Base-by-base conservation (phyloP, 2,888 invertebrate genomes). In the Escarpia spicata region DNA sequence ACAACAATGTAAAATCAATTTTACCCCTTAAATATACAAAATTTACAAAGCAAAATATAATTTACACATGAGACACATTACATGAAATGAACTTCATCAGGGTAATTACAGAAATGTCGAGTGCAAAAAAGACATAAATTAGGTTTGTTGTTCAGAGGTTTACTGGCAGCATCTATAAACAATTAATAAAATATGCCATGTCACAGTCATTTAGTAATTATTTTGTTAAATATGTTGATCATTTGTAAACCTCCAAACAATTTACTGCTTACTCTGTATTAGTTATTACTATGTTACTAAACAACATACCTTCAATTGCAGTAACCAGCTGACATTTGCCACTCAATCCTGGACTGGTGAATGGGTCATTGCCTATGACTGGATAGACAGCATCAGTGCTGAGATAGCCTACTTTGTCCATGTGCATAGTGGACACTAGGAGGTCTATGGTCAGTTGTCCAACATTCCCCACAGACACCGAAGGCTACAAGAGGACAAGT, bases 381-480 rank as follows among this genome's bases (percentile, higher is more conserved):
- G 98, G 98, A 94, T 98, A 97, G 58, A 98, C 97, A 89, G 98
- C 98, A 90, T 97, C 97, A 96, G 98, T 98, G 96, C 98, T 97
- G 15, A 98, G 96, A 93, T 97, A 97, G 19, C 98, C 98, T 92
- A 98, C 97, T 96, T 98, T 98, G 93, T 97, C 97, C 95, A 96
- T 95, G 93, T 97, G 96, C 93, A 98, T 96, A 9, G 98, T 98
- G 12, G 98, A 97, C 94, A 99, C 98, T 10, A 99, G 95, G 95
- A 99, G 97, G 97, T 99, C 99, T 92, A 98, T 97, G 3, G 98
- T 97, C 93, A 99, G 97, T 97, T 99, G 99, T 0, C 98, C 98
- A 26, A 98, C 98, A 97, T 99, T 99, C 93, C 99, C 99, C n/a
- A 99, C 98, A 3, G 94, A 94, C 43, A 94, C 93, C 6, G 94